Conservation (phyloP, 2,888 invertebrate genomes). For the Eurytoma californica region DNA sequence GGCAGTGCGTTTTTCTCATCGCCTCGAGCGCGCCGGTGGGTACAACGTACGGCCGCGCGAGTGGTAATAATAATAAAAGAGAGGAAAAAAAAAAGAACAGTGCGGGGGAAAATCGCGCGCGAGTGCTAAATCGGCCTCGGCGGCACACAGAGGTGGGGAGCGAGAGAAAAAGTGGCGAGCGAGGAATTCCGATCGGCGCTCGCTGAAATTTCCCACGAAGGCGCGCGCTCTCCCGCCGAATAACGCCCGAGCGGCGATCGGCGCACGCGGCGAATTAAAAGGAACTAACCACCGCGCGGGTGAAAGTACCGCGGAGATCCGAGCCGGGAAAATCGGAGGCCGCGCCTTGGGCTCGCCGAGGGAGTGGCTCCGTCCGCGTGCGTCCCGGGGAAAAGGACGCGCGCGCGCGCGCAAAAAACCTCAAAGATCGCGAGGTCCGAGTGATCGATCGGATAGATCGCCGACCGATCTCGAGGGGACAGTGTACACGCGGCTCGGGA, state of each 20-base stretch:
- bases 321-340: slow-evolving; percentile 4
- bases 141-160: not conserved
- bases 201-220: slow-evolving; percentile 51
- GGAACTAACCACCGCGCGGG: slow-evolving; percentile 50
- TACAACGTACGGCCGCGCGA: not conserved
- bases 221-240: not conserved
- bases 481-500: not conserved
- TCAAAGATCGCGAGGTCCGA: no score
- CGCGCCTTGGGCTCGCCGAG: slow-evolving; percentile 16
- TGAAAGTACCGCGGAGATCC: slow-evolving; percentile 52
- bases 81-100: not conserved
- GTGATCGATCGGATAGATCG: no score
- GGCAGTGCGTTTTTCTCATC: not conserved
- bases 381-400: no score
- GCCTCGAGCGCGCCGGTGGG: not conserved
- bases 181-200: slow-evolving; percentile 42
- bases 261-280: slow-evolving; percentile 45
- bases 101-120: not conserved
- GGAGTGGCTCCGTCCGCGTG: no score
- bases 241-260: not conserved
- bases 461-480: not conserved
- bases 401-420: not conserved
- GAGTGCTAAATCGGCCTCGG: slow-evolving; percentile 7
- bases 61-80: not conserved
- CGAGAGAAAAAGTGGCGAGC: slow-evolving; percentile 13